These are phyloP conservation scores for Pseudorhombus dupliciocellatus DNA, from an alignment of 2,113 vertebrate genomes.

Conservation along the genomic window DNA sequence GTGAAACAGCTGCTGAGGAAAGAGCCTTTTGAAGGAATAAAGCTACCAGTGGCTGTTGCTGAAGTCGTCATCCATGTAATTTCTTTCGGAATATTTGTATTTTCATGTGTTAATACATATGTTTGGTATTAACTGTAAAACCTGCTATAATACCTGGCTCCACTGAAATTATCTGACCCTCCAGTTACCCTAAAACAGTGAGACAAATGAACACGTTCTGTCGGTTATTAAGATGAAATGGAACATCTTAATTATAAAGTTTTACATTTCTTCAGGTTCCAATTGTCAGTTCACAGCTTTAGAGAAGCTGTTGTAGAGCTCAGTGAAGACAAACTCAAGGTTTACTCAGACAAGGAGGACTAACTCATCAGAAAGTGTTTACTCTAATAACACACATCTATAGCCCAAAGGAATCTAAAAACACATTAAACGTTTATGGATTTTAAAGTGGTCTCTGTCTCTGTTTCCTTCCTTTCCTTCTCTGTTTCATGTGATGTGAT, in stretches of 20 bases:
- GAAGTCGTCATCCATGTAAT: not conserved
- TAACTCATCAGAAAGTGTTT: no score
- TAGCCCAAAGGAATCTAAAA: no score
- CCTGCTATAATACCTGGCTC: not conserved
- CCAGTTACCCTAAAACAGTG: not conserved
- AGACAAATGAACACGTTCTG: not conserved
- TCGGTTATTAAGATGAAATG: not conserved
- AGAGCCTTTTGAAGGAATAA: constrained; percentile 16
- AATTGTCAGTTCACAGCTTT: not conserved
- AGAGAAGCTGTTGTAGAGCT: no score
- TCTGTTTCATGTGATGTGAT: no score
- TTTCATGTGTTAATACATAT: constrained; percentile 11
- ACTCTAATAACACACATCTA: no score
- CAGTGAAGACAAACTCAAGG: no score
- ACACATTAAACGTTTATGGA: no score
- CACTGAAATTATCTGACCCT: constrained; percentile 3
- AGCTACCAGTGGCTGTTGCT: constrained; percentile 1
- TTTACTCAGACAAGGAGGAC: no score
- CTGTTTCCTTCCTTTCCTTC: no score
- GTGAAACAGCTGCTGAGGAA: constrained; percentile 50
- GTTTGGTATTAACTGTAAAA: constrained; percentile 16
- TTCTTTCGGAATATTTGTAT: not conserved
- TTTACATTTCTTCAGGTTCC: not conserved
- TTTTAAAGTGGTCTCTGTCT: no score
- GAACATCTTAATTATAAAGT: not conserved